Base-by-base conservation (phyloP, 2,888 invertebrate species). In the Lumbricus terrestris region DNA sequence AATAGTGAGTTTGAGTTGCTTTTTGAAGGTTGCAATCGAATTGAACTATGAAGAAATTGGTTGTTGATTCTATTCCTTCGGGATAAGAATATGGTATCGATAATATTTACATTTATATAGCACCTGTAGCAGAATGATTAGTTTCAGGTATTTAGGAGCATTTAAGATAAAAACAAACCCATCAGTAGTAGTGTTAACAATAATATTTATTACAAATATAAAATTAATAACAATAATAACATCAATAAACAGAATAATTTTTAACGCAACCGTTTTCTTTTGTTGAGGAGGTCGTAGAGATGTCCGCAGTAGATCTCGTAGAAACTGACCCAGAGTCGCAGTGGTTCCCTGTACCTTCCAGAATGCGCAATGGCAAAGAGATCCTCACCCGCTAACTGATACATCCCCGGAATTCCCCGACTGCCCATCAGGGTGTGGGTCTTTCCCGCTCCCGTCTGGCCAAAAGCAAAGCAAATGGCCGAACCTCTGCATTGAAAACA, bases 241-340 rank as follows among this genome's bases (percentile, higher is more conserved):
- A n/a, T n/a, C n/a, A n/a, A 88, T 8, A 23, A 29, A 37, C 33
- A 20, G 16, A 11, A 38, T 37, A n/a, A 38, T 18, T 18, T 88
- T 88, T 16, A 89, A 88, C 5, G 38, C 13, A 82, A 94, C 94
- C 94, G 94, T 91, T 94, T 94, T 90, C 94, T 93, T 90, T 93
- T 93, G 92, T 95, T 95, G 37, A 95, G 93, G 11, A 95, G 93
- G 91, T 95, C 95, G 93, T 94, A 95, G 89, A 95, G 93, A 91
- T 95, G 94, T 34, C 94, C 94, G 93, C 94, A 94, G 92, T 95
- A 95, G 90, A 95, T 95, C 92, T 95, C 95, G 92, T 94, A 95
- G 92, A 94, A 94, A 92, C 94, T 94, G 93, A 94, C 93, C 94
- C 94, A 94, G 23, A 95, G 93, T 16, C 54, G 92, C 37, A 90